phyloP scores from a whole-genome alignment of 2,888 invertebrate genomes.

The Caenorhabditis sp. region DNA sequence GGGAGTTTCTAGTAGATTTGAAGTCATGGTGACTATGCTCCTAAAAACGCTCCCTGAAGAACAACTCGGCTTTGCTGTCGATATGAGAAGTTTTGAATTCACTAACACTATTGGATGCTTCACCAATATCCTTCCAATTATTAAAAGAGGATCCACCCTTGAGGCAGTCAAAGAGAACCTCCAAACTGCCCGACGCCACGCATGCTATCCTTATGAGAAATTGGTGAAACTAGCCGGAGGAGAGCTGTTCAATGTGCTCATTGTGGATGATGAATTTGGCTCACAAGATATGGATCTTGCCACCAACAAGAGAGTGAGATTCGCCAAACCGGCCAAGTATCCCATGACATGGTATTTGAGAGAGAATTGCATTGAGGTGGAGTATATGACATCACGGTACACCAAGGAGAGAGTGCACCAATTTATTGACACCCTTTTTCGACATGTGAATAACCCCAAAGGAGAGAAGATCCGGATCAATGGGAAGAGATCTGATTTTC shows the following conservation, averaged over 20 bases:
- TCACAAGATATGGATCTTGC: neutral
- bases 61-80: slow-evolving; percentile 20
- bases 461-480: neutral
- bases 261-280: slow-evolving; percentile 18
- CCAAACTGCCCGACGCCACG: slow-evolving; percentile 8
- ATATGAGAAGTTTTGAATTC: slow-evolving; percentile 15
- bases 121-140: slow-evolving; percentile 27
- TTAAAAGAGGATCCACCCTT: neutral
- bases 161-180: neutral
- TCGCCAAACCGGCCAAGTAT: slow-evolving; percentile 15
- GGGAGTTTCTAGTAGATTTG: slow-evolving; percentile 12
- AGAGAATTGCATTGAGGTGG: slow-evolving; percentile 4
- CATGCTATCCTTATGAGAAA: slow-evolving; percentile 12
- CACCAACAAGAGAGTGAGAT: slow-evolving; percentile 15
- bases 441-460: neutral
- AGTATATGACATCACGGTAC: neutral
- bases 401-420: neutral
- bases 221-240: slow-evolving; percentile 7
- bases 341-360: slow-evolving; percentile 27
- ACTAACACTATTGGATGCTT: slow-evolving; percentile 36
- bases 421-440: neutral
- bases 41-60: neutral
- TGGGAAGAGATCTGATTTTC: neutral
- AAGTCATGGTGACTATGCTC: slow-evolving; percentile 11
- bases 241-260: slow-evolving; percentile 15